Evolutionary conservation across 1,140 invertebrate genomes (phyloP), one percentile per base, ranked within the genome.

Genomic region (Conus ventricosus): DNA sequence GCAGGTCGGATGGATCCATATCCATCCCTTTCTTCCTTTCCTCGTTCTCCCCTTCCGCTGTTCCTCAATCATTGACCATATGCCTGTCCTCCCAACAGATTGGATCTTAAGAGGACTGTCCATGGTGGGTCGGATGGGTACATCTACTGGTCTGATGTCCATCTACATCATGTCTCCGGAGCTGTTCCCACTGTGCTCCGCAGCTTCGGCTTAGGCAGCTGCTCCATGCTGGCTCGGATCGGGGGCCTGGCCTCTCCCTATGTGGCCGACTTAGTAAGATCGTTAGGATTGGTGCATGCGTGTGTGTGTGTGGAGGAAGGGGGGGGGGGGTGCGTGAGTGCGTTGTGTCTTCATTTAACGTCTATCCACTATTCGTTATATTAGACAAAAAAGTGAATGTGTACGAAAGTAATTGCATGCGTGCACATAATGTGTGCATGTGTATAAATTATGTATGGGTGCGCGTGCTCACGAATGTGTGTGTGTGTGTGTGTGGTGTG

Each of bases 101-200:
- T 86, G 85, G 85, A 86, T 86, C 71, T 20, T 86, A 0, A 78
- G 87, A 57, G 20, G 57, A 0, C 81, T 92, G 55, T 91, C 91
- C n/a, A 81, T 92, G 87, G 60, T 90, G 3, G 91, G 89, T 25
- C 90, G 89, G 27, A n/a, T 89, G 67, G 83, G 89, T 5, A 60
- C 87, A 4, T 71, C 90, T 13, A 82, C 78, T 1, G 90, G 57
- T 5, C 89, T 90, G 71, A n/a, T 39, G 1, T 39, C 82, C 2
- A 96, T 98, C 53, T 98, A 98, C 91, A 96, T 98, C 75, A 97
- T 97, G 93, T 97, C 97, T 10, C 97, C 97, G 20, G 97, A 98
- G 95, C 97, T 98, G 92, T 98, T 97, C 98, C 98, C 8, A 99
- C 98, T 1, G 96, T 97, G 13, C 96, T 98, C 67, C 95, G 97